phyloP scores from a whole-genome alignment of 2,797 vertebrate genomes.

The Sebastes itinus region DNA sequence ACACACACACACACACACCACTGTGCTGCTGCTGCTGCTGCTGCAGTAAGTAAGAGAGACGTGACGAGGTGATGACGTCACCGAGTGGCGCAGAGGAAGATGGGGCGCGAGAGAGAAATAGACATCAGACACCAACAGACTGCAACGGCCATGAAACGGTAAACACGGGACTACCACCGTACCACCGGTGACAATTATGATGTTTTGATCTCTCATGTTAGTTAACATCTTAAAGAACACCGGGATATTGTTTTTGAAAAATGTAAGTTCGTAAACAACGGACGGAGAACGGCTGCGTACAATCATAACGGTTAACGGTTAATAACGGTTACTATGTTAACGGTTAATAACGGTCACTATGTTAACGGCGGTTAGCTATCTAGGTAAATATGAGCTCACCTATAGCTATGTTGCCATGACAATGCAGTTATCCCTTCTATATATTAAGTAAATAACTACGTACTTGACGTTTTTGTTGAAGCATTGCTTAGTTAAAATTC shows the following conservation, averaged over 20 bases:
- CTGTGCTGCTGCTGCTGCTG: slow-evolving; percentile 48
- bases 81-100: slow-evolving; percentile 63
- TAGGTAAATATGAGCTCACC: not conserved
- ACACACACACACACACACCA: not conserved
- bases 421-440: too few species aligned
- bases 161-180: not conserved
- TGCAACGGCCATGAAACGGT: slow-evolving; percentile 36
- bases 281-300: not conserved
- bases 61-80: slow-evolving; percentile 58
- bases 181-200: too few species aligned
- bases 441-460: not conserved
- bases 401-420: too few species aligned
- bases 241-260: not conserved
- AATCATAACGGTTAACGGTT: not conserved
- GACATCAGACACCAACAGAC: not conserved
- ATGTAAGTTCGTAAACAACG: not conserved
- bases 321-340: not conserved
- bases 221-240: not conserved
- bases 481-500: too few species aligned
- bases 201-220: accelerated
- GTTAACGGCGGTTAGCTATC: too few species aligned
- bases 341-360: not conserved
- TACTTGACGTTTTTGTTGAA: not conserved
- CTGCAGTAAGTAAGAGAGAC: slow-evolving; percentile 32
- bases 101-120: slow-evolving; percentile 15